Conservation (phyloP, 2,888 invertebrate genomes). For the Tubulanus polymorphus region DNA sequence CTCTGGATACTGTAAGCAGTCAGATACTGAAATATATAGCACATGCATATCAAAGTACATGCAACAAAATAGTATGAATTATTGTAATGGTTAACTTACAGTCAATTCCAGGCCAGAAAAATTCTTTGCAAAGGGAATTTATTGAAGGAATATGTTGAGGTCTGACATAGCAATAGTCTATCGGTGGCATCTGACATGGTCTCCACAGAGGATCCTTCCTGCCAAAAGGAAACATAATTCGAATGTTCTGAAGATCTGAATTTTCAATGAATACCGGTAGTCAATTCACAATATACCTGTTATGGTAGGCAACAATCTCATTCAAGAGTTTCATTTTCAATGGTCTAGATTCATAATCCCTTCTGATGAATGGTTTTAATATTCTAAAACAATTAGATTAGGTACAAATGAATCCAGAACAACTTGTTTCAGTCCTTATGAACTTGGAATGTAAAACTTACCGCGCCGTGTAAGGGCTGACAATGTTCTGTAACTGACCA, state of each 20-base stretch:
- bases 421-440: not conserved
- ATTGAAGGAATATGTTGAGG: slow-evolving; percentile 85
- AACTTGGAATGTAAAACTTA: slow-evolving; percentile 19
- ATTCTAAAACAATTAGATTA: slow-evolving; percentile 53
- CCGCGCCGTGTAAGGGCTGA: slow-evolving; percentile 56
- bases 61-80: not conserved
- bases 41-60: slow-evolving; percentile 1
- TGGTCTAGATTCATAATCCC: slow-evolving; percentile 66
- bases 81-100: slow-evolving; percentile 59
- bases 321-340: slow-evolving; percentile 69
- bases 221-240: slow-evolving; percentile 12
- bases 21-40: slow-evolving; percentile 66
- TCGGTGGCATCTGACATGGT: slow-evolving; percentile 59
- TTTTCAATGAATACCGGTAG: slow-evolving; percentile 1
- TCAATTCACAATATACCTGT: slow-evolving; percentile 28
- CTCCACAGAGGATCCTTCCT: slow-evolving; percentile 50
- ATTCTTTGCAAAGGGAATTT: slow-evolving; percentile 75
- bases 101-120: slow-evolving; percentile 92
- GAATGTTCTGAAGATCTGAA: not conserved
- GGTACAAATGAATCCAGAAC: not conserved
- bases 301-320: slow-evolving; percentile 58
- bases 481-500: slow-evolving; percentile 44
- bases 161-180: slow-evolving; percentile 83
- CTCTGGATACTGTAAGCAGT: slow-evolving; percentile 85
- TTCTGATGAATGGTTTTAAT: slow-evolving; percentile 78